Percentiles rank a stretch among this genome's conserved stretches.
Evolutionary conservation across 2,113 vertebrate genomes (phyloP).

Genomic region (Gymnarchus niloticus): DNA sequence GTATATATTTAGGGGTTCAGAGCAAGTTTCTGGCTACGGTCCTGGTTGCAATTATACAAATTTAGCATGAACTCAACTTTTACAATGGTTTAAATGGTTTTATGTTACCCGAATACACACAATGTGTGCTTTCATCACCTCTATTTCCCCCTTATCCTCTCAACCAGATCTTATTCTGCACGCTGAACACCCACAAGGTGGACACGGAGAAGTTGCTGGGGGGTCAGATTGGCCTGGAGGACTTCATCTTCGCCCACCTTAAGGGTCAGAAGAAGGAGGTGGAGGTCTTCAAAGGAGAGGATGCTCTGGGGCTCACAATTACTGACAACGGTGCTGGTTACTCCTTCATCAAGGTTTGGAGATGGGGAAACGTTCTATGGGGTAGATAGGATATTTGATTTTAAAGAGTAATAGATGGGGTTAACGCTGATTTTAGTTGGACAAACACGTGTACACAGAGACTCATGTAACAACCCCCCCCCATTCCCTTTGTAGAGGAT

Average conservation of each 20-base stretch:
- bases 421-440: neutral
- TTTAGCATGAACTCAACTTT: too few relatives aligned
- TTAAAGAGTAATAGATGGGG: neutral
- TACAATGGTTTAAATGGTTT: too few relatives aligned
- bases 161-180: slow-evolving; percentile 89
- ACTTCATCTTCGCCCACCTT: slow-evolving; percentile 90
- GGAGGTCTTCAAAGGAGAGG: slow-evolving; percentile 82
- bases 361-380: too few relatives aligned
- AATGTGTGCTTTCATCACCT: neutral
- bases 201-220: slow-evolving; percentile 93
- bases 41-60: too few relatives aligned
- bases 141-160: neutral
- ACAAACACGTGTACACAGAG: neutral
- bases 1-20: too few relatives aligned
- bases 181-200: slow-evolving; percentile 90
- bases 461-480: slow-evolving; percentile 12
- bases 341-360: slow-evolving; percentile 87
- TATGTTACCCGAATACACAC: neutral
- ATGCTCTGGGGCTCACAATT: slow-evolving; percentile 84
- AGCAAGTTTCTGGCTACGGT: too few relatives aligned
- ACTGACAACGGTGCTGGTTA: slow-evolving; percentile 90
- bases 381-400: neutral
- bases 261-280: slow-evolving; percentile 87
- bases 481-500: slow-evolving; percentile 67
- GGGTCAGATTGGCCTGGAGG: slow-evolving; percentile 86